phyloP scores from a whole-genome alignment of 2,888 invertebrate genomes.

The Hyles lineata region DNA sequence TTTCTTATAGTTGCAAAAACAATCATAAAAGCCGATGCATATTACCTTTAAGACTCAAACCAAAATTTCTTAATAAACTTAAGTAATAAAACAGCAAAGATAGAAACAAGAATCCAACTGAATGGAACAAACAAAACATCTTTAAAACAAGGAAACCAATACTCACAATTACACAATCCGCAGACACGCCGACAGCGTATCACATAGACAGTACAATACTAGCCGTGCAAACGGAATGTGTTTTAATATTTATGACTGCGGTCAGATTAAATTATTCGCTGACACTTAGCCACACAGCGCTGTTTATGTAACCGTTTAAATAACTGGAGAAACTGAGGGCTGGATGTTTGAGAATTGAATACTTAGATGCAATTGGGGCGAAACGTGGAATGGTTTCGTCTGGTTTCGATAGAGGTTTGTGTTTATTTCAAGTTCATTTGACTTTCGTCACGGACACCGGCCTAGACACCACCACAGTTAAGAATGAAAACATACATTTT shows the following conservation, averaged over 20 bases:
- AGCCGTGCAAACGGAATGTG: conserved; percentile 59
- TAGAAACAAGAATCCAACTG: not conserved
- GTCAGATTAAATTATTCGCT: conserved; percentile 67
- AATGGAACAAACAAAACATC: not conserved
- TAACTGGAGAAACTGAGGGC: conserved; percentile 46
- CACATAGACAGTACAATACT: conserved; percentile 41
- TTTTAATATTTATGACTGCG: conserved; percentile 64
- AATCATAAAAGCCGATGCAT: too few relatives aligned
- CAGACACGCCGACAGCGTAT: conserved; percentile 30
- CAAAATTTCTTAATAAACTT: not conserved
- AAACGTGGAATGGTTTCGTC: too few relatives aligned
- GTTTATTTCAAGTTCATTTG: too few relatives aligned
- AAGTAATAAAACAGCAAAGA: not conserved
- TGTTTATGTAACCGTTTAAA: conserved; percentile 65
- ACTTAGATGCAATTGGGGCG: not conserved
- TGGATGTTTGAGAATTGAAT: not conserved
- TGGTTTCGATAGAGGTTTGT: too few relatives aligned
- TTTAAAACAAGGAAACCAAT: conserved; percentile 6
- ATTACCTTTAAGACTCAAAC: too few relatives aligned
- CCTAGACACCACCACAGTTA: too few relatives aligned
- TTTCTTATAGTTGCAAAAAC: too few relatives aligned
- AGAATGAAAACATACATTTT: too few relatives aligned
- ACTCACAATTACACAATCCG: conserved; percentile 14
- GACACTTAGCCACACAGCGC: conserved; percentile 45
- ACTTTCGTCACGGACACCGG: too few relatives aligned